Evolutionary conservation across 2,888 invertebrate genomes (phyloP).

Genomic region (Diplazon laetatorius): DNA sequence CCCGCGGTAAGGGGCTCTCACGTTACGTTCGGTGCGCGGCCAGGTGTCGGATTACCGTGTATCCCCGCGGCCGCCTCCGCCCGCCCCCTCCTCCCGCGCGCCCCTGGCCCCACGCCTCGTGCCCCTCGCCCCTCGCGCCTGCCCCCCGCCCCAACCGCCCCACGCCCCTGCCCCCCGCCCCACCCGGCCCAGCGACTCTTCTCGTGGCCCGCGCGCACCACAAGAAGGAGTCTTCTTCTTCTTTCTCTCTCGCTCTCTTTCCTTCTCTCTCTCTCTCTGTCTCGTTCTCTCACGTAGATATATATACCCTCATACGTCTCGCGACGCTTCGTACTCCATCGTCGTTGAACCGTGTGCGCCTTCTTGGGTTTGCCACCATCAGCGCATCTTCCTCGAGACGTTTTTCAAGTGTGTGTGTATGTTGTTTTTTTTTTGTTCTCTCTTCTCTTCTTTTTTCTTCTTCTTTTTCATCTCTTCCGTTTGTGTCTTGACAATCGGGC

Average conservation of each 20-base stretch:
- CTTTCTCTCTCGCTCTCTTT: too few relatives aligned
- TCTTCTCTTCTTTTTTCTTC: too few relatives aligned
- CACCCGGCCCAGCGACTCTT: not conserved
- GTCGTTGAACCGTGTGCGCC: not conserved
- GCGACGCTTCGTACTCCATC: slow-evolving; percentile 14
- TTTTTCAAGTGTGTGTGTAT: not conserved
- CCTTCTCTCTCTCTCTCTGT: slow-evolving; percentile 21
- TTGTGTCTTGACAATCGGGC: too few relatives aligned
- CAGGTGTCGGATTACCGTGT: slow-evolving; percentile 79
- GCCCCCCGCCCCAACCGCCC: too few relatives aligned
- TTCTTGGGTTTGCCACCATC: slow-evolving; percentile 36
- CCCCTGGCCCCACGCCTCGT: slow-evolving; percentile 79
- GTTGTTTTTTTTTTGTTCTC: slow-evolving; percentile 9
- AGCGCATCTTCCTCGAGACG: slow-evolving; percentile 15
- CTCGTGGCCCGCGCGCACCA: slow-evolving; percentile 40
- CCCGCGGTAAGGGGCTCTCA: slow-evolving; percentile 78
- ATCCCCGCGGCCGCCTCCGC: too few relatives aligned
- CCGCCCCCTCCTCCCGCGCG: slow-evolving; percentile 65
- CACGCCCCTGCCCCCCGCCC: too few relatives aligned
- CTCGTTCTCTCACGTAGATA: slow-evolving; percentile 50
- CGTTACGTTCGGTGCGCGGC: slow-evolving; percentile 80
- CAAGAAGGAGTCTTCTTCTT: too few relatives aligned
- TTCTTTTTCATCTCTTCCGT: too few relatives aligned
- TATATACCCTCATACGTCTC: slow-evolving; percentile 52
- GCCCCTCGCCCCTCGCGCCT: slow-evolving; percentile 74